Percentiles rank a stretch among this genome's conserved stretches.
These are phyloP conservation scores for Sciurus carolinensis DNA, from an alignment of 2,797 vertebrate genomes.

Conservation along the genomic window DNA sequence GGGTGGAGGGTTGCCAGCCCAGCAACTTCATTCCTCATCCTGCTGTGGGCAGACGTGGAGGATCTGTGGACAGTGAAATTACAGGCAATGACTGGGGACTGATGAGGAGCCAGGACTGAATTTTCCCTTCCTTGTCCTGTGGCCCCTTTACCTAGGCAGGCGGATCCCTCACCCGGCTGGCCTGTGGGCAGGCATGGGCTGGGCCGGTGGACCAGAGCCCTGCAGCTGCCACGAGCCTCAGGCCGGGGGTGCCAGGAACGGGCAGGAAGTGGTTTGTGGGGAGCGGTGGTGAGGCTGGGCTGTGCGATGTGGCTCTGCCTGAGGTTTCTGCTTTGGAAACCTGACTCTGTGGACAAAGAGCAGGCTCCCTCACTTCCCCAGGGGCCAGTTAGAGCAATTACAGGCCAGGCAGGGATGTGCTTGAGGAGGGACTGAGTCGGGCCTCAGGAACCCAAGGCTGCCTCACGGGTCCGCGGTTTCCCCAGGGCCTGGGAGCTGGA, in stretches of 20 bases:
- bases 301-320: conserved; percentile 79
- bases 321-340: conserved; percentile 86
- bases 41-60: not conserved
- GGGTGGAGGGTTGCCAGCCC: not conserved
- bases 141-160: not conserved
- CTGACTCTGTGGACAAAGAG: conserved; percentile 81
- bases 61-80: not conserved
- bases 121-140: not conserved
- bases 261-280: conserved; percentile 93
- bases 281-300: conserved; percentile 83
- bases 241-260: conserved; percentile 88
- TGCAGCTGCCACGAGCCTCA: conserved; percentile 67
- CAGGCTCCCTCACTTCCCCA: conserved; percentile 36
- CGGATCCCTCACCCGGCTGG: not conserved
- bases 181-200: not conserved
- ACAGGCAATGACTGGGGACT: not conserved
- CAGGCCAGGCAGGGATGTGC: not conserved
- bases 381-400: conserved; percentile 71
- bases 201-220: not conserved
- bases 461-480: not conserved
- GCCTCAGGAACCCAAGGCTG: not conserved
- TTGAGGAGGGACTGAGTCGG: not conserved
- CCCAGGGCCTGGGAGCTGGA: not conserved
- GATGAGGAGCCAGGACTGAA: not conserved
- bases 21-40: rapidly evolving